These are phyloP conservation scores for Proteles cristata DNA, from an alignment of 2,113 vertebrate species.

Conservation along the genomic window DNA sequence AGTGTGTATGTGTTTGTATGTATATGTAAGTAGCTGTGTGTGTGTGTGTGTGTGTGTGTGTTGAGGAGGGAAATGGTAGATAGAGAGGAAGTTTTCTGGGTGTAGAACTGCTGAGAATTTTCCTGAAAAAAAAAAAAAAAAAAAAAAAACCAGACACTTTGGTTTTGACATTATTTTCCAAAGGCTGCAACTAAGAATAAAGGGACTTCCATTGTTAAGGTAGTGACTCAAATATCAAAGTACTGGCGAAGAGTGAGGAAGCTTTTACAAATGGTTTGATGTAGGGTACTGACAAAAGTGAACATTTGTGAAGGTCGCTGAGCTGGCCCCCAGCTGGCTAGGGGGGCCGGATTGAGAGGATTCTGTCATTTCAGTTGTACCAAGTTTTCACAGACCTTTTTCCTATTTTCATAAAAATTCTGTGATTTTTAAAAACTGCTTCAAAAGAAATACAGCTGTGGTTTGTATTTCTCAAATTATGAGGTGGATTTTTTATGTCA, in stretches of 20 bases:
- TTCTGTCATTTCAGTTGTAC: neutral
- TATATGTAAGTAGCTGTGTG: too few relatives aligned
- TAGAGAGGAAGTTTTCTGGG: neutral
- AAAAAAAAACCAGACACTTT: neutral
- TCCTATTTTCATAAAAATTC: neutral
- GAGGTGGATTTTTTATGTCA: neutral
- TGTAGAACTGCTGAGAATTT: neutral
- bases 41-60: neutral
- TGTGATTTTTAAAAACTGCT: neutral
- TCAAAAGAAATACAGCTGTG: conserved; percentile 7
- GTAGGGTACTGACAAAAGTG: neutral
- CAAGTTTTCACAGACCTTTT: neutral
- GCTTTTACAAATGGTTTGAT: neutral
- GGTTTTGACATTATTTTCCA: neutral
- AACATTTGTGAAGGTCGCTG: neutral
- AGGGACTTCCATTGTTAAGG: neutral
- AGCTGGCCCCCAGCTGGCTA: neutral
- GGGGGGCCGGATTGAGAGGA: neutral
- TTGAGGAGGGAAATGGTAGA: neutral
- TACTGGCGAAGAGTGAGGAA: neutral
- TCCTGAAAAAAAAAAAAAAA: neutral
- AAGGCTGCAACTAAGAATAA: conserved; percentile 16
- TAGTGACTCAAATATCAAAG: neutral
- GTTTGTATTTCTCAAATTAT: neutral
- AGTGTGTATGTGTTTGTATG: neutral